Conservation (phyloP, 37 sponge, comb jelly and placozoan genomes). For the Aplysina aerophoba region DNA sequence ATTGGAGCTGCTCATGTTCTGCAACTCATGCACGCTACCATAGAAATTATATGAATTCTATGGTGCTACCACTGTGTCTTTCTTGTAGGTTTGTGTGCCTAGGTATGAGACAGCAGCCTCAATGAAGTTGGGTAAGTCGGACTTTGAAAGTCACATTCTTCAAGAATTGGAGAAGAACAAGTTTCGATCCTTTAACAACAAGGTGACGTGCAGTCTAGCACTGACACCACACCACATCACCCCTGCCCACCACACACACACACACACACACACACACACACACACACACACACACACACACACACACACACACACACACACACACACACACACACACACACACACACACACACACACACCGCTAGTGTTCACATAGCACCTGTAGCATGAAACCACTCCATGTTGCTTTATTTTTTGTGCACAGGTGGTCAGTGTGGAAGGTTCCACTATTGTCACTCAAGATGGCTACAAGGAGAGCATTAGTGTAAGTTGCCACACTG, state of each 20-base stretch:
- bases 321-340: neutral
- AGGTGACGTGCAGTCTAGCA: too few species aligned
- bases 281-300: neutral
- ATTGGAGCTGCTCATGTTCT: too few species aligned
- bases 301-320: neutral
- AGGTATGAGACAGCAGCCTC: slow-evolving; percentile 59
- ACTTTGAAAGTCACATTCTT: slow-evolving; percentile 87
- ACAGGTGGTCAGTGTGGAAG: slow-evolving; percentile 59
- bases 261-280: neutral
- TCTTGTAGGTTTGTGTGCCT: slow-evolving; percentile 77
- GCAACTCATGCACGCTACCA: too few species aligned
- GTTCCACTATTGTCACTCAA: slow-evolving; percentile 46
- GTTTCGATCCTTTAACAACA: slow-evolving; percentile 40
- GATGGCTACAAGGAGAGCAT: slow-evolving; percentile 73
- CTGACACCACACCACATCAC: too few species aligned
- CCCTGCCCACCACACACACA: too few species aligned
- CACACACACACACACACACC: slow-evolving; percentile 15
- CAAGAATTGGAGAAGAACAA: neutral
- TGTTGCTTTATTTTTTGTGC: too few species aligned
- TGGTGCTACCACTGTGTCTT: neutral
- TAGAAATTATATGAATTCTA: too few species aligned
- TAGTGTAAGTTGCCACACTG: slow-evolving; percentile 37
- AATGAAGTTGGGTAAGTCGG: slow-evolving; percentile 49
- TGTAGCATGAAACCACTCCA: too few species aligned
- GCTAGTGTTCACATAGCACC: too few species aligned